Conservation (phyloP, 2,888 invertebrate genomes). For the Phalera bucephala region DNA sequence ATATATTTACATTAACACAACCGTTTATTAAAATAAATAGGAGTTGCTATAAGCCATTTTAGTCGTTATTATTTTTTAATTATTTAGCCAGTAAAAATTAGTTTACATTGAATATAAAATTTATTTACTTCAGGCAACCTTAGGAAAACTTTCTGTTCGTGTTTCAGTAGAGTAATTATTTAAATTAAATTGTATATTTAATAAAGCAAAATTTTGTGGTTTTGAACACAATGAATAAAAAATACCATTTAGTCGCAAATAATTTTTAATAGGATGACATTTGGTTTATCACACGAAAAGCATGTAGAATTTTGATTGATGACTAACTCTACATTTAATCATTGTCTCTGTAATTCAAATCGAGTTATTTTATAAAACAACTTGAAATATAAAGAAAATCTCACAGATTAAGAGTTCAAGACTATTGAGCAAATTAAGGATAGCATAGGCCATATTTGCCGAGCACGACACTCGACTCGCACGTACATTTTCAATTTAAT, state of each 20-base stretch:
- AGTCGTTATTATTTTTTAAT: constrained; percentile 11
- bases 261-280: too few species aligned
- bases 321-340: too few species aligned
- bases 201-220: too few species aligned
- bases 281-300: too few species aligned
- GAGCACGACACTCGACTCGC: constrained; percentile 3
- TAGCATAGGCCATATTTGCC: constrained; percentile 25
- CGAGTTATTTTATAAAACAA: too few species aligned
- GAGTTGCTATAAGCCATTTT: constrained; percentile 46
- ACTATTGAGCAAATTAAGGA: constrained; percentile 35
- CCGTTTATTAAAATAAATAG: constrained; percentile 56
- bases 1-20: constrained; percentile 74
- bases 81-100: background rate
- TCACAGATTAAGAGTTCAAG: constrained; percentile 10
- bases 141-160: too few species aligned
- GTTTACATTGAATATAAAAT: background rate
- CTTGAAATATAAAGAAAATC: too few species aligned
- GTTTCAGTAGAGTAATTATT: background rate
- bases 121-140: background rate
- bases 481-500: too few species aligned
- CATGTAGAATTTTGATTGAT: too few species aligned
- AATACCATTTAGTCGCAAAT: too few species aligned
- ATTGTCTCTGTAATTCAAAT: too few species aligned
- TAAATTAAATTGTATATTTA: background rate
- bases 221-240: too few species aligned